These are phyloP conservation scores for Orgyia antiqua DNA, from an alignment of 2,888 invertebrate genomes.

Conservation along the genomic window DNA sequence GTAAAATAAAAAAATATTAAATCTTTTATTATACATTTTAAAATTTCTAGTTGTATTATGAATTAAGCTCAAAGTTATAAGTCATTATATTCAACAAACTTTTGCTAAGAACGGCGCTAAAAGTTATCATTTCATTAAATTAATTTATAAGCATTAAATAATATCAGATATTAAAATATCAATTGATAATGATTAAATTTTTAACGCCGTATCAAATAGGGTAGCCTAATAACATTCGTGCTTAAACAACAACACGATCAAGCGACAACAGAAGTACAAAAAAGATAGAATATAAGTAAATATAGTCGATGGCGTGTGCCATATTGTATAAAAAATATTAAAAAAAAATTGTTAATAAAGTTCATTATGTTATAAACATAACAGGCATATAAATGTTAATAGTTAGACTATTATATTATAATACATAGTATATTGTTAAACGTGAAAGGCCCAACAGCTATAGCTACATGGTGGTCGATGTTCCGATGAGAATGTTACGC, in stretches of 20 bases:
- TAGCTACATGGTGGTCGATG: constrained; percentile 77
- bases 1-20: too few relatives aligned
- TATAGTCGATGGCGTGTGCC: constrained; percentile 79
- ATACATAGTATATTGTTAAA: constrained; percentile 75
- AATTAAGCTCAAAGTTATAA: constrained; percentile 30
- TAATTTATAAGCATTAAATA: too few relatives aligned
- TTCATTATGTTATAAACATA: constrained; percentile 77
- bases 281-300: constrained; percentile 67
- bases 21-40: too few relatives aligned
- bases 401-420: constrained; percentile 79
- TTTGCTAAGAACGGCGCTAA: constrained; percentile 42
- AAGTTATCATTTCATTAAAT: too few relatives aligned
- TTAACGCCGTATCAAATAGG: constrained; percentile 54
- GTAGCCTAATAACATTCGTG: constrained; percentile 71
- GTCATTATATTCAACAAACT: constrained; percentile 24
- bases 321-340: constrained; percentile 49
- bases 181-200: too few relatives aligned
- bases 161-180: too few relatives aligned
- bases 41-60: too few relatives aligned
- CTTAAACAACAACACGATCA: constrained; percentile 68
- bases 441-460: constrained; percentile 77
- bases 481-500: constrained; percentile 73
- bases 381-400: constrained; percentile 78
- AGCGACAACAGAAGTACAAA: constrained; percentile 71
- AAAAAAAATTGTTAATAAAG: constrained; percentile 67